Conservation (phyloP, 2,113 vertebrate species). For the Athene noctua region DNA sequence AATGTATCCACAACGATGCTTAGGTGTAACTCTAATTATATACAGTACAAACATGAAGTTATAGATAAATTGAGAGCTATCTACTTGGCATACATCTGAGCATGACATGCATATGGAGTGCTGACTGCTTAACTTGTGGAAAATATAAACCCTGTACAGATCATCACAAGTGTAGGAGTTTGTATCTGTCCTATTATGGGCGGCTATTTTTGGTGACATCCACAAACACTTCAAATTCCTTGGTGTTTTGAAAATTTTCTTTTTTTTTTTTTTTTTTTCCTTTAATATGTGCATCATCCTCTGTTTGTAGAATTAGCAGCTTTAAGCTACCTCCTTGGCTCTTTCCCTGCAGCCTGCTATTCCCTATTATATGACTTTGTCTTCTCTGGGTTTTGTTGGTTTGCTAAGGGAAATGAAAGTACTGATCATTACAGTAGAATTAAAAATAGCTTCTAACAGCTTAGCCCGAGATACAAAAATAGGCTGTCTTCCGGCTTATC, state of each 20-base stretch:
- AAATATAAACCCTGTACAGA: slow-evolving; percentile 28
- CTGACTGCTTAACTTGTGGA: slow-evolving; percentile 49
- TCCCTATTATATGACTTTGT: slow-evolving; percentile 30
- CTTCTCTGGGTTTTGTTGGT: slow-evolving; percentile 40
- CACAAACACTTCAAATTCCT: slow-evolving; percentile 13
- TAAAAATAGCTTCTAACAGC: slow-evolving; percentile 69
- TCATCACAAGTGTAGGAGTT: slow-evolving; percentile 52
- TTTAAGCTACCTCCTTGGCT: background rate
- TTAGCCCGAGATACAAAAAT: slow-evolving; percentile 59
- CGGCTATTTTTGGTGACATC: slow-evolving; percentile 24
- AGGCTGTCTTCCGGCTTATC: slow-evolving; percentile 59
- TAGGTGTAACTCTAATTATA: background rate
- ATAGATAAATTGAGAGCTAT: background rate
- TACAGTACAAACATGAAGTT: slow-evolving; percentile 28
- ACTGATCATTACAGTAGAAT: slow-evolving; percentile 64
- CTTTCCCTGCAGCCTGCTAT: slow-evolving; percentile 15
- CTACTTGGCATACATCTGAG: slow-evolving; percentile 27
- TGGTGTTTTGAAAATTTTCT: background rate
- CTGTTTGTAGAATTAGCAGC: background rate
- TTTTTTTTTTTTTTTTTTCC: background rate
- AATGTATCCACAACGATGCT: background rate
- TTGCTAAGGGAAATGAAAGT: slow-evolving; percentile 66
- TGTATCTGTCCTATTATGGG: background rate
- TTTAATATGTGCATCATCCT: background rate
- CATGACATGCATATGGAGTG: slow-evolving; percentile 31